A percentile compares a stretch with the other conserved stretches of the same genome.
Evolutionary conservation across 2,888 invertebrate genomes (phyloP).

Genomic region (Caenorhabditis plicata): DNA sequence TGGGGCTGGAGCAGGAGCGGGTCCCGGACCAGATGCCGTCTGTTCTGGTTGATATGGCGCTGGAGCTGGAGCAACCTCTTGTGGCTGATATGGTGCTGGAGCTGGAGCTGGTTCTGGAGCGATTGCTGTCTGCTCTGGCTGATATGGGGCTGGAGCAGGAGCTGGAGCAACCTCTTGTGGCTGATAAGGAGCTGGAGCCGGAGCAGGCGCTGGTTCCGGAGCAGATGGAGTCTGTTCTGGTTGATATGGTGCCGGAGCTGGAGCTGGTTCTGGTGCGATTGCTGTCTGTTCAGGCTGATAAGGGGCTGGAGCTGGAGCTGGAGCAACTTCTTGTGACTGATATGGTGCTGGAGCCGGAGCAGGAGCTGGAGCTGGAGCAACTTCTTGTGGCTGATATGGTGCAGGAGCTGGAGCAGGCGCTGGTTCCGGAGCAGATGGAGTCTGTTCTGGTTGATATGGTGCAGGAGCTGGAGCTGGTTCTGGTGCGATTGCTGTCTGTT

Average conservation of each 20-base stretch:
- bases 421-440: neutral
- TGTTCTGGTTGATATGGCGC: neutral
- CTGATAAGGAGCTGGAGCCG: slow-evolving; percentile 1
- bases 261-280: slow-evolving; percentile 1
- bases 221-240: neutral
- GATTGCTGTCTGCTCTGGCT: neutral
- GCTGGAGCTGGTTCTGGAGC: neutral
- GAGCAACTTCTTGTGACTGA: neutral
- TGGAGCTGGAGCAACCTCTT: neutral
- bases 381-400: neutral
- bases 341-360: slow-evolving; percentile 1
- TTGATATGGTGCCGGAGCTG: slow-evolving; percentile 2
- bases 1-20: neutral
- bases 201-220: neutral
- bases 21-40: neutral
- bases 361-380: neutral
- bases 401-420: neutral
- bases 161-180: neutral
- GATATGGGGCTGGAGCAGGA: neutral
- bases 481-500: slow-evolving; percentile 4
- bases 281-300: neutral
- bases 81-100: neutral
- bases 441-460: neutral
- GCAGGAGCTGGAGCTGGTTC: neutral
- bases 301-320: slow-evolving; percentile 4